phyloP scores from a whole-genome alignment of 2,113 vertebrate genomes.

The Microcebus tavaratra region DNA sequence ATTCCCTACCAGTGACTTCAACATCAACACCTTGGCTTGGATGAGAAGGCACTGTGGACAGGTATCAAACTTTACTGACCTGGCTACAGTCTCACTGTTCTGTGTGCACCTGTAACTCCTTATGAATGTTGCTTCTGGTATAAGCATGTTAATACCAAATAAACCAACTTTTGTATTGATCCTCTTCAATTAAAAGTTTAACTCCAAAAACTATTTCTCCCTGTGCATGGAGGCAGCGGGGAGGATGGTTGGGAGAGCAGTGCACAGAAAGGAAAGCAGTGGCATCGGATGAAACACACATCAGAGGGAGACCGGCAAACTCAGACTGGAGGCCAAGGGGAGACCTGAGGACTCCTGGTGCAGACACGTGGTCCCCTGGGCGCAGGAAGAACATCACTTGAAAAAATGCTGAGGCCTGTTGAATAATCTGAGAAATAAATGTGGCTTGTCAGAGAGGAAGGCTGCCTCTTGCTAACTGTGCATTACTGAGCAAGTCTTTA shows the following conservation, averaged over 20 bases:
- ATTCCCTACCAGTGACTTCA: accelerated
- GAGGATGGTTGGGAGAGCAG: not conserved
- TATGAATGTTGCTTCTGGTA: accelerated
- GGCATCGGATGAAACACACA: accelerated
- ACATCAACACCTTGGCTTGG: accelerated
- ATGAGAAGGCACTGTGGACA: not conserved
- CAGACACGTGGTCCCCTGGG: accelerated
- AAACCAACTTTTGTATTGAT: accelerated
- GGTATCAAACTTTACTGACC: not conserved
- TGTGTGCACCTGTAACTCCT: accelerated
- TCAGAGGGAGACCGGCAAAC: accelerated
- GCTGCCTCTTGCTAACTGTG: too few relatives aligned
- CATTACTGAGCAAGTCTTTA: not conserved
- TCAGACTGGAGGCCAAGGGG: not conserved
- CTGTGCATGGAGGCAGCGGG: not conserved
- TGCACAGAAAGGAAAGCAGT: not conserved
- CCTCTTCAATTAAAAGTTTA: not conserved
- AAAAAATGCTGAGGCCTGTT: accelerated
- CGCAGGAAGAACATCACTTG: accelerated
- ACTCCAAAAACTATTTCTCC: not conserved
- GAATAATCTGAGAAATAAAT: too few relatives aligned
- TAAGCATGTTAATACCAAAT: not conserved
- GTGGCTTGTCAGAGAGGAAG: not conserved
- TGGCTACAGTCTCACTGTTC: not conserved
- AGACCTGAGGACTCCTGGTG: too few relatives aligned